Percentiles rank a stretch among this genome's conserved stretches.
Conservation (phyloP, 2,797 vertebrate genomes). For the Perodicticus potto region DNA sequence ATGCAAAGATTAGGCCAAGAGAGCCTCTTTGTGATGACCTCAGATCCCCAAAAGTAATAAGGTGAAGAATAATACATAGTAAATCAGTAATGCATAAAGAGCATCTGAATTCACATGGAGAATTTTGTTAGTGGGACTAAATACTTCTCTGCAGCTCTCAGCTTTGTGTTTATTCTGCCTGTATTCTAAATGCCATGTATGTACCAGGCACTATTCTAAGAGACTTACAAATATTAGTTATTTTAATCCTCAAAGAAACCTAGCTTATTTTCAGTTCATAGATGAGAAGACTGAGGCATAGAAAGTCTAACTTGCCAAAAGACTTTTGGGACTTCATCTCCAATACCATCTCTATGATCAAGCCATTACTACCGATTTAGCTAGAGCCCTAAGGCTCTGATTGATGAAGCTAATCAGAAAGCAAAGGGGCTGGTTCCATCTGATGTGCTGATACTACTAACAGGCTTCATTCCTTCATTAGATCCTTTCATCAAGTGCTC, state of each 20-base stretch:
- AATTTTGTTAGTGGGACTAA: neutral
- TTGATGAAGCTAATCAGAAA: neutral
- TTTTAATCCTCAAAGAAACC: constrained; percentile 52
- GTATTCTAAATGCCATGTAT: constrained; percentile 9
- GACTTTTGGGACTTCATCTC: neutral
- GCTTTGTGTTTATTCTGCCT: neutral
- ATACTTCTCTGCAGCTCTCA: neutral
- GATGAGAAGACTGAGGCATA: neutral
- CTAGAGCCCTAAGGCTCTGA: neutral
- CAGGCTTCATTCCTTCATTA: neutral
- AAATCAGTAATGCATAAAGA: neutral
- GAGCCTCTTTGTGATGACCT: neutral
- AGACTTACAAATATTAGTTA: neutral
- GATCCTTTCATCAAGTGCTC: neutral
- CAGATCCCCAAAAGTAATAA: neutral
- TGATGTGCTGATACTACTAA: neutral
- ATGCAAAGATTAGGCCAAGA: neutral
- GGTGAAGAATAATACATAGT: neutral
- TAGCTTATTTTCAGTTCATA: constrained; percentile 22
- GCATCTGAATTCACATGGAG: neutral
- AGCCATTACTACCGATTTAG: neutral
- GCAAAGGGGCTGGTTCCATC: neutral
- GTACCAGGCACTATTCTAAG: neutral
- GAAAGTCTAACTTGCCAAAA: neutral
- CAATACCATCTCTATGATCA: neutral